Conservation (phyloP, 2,888 invertebrate genomes). For the Toxonevra muliebris region DNA sequence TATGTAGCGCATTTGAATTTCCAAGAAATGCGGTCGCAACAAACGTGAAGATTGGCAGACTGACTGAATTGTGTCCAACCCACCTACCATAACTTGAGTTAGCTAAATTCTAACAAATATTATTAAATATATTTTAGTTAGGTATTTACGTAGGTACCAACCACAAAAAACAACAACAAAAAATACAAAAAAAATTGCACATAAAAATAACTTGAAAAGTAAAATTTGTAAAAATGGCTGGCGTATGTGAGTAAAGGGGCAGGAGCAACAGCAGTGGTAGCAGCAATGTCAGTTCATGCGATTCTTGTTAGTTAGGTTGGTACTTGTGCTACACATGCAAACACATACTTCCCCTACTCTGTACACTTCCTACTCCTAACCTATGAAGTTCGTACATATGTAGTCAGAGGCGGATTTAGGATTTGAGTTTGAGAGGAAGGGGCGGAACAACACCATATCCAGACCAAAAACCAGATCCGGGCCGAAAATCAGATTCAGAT, state of each 20-base stretch:
- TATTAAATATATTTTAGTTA: neutral
- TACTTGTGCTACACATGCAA: neutral
- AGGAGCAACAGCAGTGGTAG: neutral
- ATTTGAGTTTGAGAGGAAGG: no score
- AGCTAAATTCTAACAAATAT: neutral
- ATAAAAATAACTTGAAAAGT: neutral
- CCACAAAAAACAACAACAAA: no score
- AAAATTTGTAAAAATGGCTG: neutral
- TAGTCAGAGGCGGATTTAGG: no score
- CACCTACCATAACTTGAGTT: neutral
- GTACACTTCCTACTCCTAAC: neutral
- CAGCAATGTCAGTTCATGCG: neutral
- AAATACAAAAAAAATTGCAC: neutral
- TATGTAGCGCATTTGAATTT: neutral
- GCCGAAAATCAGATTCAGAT: no score
- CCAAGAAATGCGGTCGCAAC: constrained; percentile 7
- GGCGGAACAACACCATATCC: no score
- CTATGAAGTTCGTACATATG: no score
- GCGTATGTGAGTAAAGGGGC: neutral
- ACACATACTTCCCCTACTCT: neutral
- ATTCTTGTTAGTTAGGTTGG: neutral
- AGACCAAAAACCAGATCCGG: no score
- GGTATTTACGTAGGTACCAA: neutral
- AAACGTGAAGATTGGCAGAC: neutral
- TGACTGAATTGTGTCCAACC: neutral